phyloP scores from a whole-genome alignment of 2,113 vertebrate species.

The Onychorhynchus coronatus region DNA sequence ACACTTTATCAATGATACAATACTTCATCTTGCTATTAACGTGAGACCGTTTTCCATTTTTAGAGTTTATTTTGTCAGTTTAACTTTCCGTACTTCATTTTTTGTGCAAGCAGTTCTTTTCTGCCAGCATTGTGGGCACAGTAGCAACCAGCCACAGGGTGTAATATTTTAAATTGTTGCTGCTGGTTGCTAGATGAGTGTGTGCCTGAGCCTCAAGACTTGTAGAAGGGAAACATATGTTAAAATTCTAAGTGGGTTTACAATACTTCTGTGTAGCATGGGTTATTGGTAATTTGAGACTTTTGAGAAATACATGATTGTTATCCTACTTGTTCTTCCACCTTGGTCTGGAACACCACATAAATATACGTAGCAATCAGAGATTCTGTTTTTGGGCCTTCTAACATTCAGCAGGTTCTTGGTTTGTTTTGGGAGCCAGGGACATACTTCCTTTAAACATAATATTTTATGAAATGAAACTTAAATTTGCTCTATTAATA shows the following conservation, averaged over 20 bases:
- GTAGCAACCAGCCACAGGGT: background rate
- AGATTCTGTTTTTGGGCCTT: background rate
- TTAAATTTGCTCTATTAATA: background rate
- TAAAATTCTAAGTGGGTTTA: background rate
- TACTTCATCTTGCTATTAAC: background rate
- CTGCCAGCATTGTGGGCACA: background rate
- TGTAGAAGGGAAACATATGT: background rate
- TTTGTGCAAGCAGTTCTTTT: background rate
- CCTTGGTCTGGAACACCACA: background rate
- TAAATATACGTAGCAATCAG: background rate
- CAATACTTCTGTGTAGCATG: background rate
- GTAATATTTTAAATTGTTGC: background rate
- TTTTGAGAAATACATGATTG: background rate
- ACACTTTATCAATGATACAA: background rate
- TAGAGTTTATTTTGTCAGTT: background rate
- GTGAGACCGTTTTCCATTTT: background rate
- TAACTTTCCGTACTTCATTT: background rate
- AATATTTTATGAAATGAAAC: background rate
- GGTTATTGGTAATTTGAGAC: background rate
- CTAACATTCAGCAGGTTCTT: background rate
- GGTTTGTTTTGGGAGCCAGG: slow-evolving; percentile 15
- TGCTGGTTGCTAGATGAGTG: background rate
- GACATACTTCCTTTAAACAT: background rate
- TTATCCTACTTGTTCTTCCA: background rate
- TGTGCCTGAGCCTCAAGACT: background rate